Evolutionary conservation across 2,888 invertebrate species (phyloP).

Genomic region (Aporophyla nigra): DNA sequence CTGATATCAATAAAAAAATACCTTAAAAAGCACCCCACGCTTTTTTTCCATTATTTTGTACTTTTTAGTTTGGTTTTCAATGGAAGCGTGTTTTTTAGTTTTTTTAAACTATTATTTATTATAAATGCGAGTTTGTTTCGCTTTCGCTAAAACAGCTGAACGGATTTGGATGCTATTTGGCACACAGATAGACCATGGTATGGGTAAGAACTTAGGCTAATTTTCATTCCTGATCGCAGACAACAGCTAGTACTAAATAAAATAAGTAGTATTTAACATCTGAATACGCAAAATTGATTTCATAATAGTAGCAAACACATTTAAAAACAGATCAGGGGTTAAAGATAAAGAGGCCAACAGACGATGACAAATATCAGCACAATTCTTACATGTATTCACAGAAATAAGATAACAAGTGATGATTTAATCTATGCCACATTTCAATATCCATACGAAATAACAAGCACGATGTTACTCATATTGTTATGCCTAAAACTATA

Average conservation of each 20-base stretch:
- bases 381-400: slow-evolving; percentile 46
- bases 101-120: no score
- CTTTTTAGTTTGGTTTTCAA: no score
- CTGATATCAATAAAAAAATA: no score
- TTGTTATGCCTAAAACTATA: neutral
- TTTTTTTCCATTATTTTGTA: no score
- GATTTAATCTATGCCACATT: slow-evolving; percentile 45
- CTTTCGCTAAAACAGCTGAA: no score
- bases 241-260: neutral
- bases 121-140: no score
- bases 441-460: slow-evolving; percentile 44
- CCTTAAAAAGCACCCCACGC: no score
- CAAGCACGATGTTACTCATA: slow-evolving; percentile 45
- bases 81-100: no score
- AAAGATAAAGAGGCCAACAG: slow-evolving; percentile 69
- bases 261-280: slow-evolving; percentile 25
- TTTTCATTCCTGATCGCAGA: no score
- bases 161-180: no score
- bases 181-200: no score
- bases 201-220: no score
- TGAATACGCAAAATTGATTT: slow-evolving; percentile 63
- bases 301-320: slow-evolving; percentile 69
- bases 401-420: slow-evolving; percentile 49
- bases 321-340: slow-evolving; percentile 69
- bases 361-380: slow-evolving; percentile 59